Base-by-base conservation (phyloP, 1,140 invertebrate genomes). In the Acromyrmex charruanus region DNA sequence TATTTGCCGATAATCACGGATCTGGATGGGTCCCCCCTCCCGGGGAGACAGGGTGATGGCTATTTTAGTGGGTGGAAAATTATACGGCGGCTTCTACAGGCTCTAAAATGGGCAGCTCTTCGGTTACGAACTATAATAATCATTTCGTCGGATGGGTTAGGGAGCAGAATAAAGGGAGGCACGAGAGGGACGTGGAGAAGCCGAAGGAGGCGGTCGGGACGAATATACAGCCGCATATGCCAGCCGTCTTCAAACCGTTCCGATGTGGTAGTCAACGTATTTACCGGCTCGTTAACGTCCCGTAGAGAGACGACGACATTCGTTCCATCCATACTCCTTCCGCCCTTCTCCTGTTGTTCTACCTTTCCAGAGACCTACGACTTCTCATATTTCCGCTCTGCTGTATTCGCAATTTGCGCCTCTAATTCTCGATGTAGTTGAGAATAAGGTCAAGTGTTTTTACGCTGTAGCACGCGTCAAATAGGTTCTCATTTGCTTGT, bases 41-140 rank as follows among this genome's bases (percentile, higher is more conserved):
- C 77, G 89, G 89, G 87, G 92, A 93, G 92, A 94, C 92, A 92
- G 92, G 91, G 91, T 93, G 92, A 95, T 95, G 94, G 94, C 94
- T 95, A 95, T 95, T 95, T 95, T 95, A 95, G 95, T 95, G 94
- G 95, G 95, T 95, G 94, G 94, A 95, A 95, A 95, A 95, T 95
- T 95, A 95, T 94, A 95, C 91, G 93, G 95, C 95, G 94, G 94
- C 94, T 94, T 95, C 93, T 86, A 94, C 94, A 95, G 94, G 93
- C 93, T 95, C 94, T 95, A 95, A 95, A 95, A 95, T 95, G 93
- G 94, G 94, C 94, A 94, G 94, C 94, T 95, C 94, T 95, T 94
- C 93, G 94, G 94, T 95, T 95, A 94, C 93, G 93, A 95, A 95
- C 94, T 95, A 95, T 95, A 95, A 95, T 95, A 95, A 95, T 95